These are phyloP conservation scores for Callitettix versicolor DNA, from an alignment of 1,140 invertebrate species.

Conservation along the genomic window DNA sequence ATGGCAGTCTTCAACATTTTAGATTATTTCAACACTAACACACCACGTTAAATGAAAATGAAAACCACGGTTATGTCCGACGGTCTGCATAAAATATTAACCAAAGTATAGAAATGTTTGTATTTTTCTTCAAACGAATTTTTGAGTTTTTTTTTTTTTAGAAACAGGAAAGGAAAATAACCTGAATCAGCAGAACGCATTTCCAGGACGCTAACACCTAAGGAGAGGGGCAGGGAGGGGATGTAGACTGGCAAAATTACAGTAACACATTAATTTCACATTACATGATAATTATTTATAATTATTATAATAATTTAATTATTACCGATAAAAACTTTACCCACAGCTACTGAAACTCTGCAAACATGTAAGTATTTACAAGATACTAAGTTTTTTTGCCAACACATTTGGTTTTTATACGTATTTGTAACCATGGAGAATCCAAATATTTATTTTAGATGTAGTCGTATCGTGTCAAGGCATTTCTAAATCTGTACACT, in stretches of 20 bases:
- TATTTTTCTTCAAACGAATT: too few relatives aligned
- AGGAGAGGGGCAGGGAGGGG: too few relatives aligned
- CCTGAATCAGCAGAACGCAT: too few relatives aligned
- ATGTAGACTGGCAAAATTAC: constrained; percentile 2
- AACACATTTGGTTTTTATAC: not conserved
- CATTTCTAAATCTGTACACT: constrained; percentile 9
- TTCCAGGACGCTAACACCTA: too few relatives aligned
- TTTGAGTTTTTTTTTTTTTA: too few relatives aligned
- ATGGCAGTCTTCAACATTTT: too few relatives aligned
- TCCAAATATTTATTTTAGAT: constrained; percentile 3
- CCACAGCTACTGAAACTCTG: not conserved
- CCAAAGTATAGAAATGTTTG: too few relatives aligned
- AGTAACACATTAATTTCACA: constrained; percentile 11
- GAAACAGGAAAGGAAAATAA: too few relatives aligned
- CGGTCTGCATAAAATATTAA: too few relatives aligned
- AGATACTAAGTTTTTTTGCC: not conserved
- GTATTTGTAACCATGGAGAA: constrained; percentile 6
- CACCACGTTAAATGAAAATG: too few relatives aligned
- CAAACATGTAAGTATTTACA: not conserved
- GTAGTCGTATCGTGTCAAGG: constrained; percentile 8
- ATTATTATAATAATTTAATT: constrained; percentile 9
- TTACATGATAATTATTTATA: constrained; percentile 10
- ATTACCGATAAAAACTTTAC: constrained; percentile 9
- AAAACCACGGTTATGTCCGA: too few relatives aligned
- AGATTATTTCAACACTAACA: too few relatives aligned